Evolutionary conservation across 2,888 invertebrate species (phyloP).

Genomic region (Limnephilus lunatus): DNA sequence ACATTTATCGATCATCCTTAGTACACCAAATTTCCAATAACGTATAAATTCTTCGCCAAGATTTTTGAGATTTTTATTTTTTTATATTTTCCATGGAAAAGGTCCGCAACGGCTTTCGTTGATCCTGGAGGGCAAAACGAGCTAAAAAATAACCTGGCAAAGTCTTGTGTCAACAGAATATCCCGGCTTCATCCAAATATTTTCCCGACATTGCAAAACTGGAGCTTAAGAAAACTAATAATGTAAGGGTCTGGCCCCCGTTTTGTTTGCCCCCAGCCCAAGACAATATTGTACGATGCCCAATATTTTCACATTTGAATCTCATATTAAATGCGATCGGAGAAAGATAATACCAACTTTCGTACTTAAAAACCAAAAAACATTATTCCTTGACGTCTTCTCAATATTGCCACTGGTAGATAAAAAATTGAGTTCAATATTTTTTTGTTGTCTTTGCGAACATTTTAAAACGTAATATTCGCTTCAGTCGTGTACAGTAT

Average conservation of each 20-base stretch:
- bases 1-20: neutral
- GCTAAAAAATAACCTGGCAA: conserved; percentile 44
- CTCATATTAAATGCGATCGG: conserved; percentile 41
- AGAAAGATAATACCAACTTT: neutral
- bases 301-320: conserved; percentile 49
- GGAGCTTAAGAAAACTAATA: conserved; percentile 61
- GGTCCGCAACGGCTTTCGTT: neutral
- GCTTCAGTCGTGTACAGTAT: neutral
- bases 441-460: neutral
- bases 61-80: neutral
- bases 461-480: neutral
- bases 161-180: conserved; percentile 53
- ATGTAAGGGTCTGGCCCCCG: conserved; percentile 51
- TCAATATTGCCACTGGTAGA: neutral
- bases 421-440: neutral
- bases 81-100: neutral
- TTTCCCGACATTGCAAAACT: conserved; percentile 56
- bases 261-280: conserved; percentile 53
- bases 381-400: neutral
- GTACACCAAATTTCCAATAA: neutral
- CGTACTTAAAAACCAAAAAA: neutral
- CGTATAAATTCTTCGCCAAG: neutral
- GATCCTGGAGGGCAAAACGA: conserved; percentile 31
- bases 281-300: conserved; percentile 58
- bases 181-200: conserved; percentile 60